phyloP scores from a whole-genome alignment of 2,888 invertebrate genomes.

The Pandemis corylana region DNA sequence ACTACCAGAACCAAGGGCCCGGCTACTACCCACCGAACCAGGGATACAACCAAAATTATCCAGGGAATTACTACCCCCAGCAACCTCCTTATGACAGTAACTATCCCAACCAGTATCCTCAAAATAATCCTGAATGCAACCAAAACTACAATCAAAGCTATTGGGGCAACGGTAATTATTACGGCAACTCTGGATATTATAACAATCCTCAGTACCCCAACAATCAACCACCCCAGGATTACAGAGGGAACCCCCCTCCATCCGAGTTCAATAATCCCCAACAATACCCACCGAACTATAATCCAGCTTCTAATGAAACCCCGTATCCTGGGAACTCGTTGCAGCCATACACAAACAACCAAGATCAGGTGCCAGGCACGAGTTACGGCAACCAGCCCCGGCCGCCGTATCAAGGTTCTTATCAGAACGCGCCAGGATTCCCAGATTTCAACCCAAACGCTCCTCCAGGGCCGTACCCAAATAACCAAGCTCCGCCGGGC shows the following conservation, averaged over 20 bases:
- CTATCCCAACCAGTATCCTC: constrained; percentile 77
- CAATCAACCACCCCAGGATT: constrained; percentile 68
- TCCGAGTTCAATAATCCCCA: constrained; percentile 64
- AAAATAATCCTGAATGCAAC: constrained; percentile 61
- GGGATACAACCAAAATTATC: constrained; percentile 74
- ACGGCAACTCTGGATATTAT: constrained; percentile 72
- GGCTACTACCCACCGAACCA: constrained; percentile 82
- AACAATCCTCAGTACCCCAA: constrained; percentile 75
- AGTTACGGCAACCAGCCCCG: constrained; percentile 66
- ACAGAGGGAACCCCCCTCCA: constrained; percentile 57
- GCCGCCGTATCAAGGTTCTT: constrained; percentile 63
- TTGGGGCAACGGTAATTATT: constrained; percentile 75
- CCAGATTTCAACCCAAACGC: constrained; percentile 66
- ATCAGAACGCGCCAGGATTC: constrained; percentile 61
- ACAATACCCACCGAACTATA: constrained; percentile 70
- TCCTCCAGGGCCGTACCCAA: constrained; percentile 49
- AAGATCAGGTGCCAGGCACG: constrained; percentile 51
- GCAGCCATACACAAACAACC: constrained; percentile 67
- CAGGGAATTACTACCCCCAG: constrained; percentile 74
- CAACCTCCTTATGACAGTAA: constrained; percentile 69
- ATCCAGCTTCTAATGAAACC: constrained; percentile 61
- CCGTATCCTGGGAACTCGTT: constrained; percentile 65
- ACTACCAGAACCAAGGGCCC: constrained; percentile 69
- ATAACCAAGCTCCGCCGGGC: constrained; percentile 39
- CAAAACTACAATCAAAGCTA: constrained; percentile 75